Evolutionary conservation across 1,140 invertebrate genomes (phyloP), one percentile per base, ranked within the genome.

Genomic region (Caenorhabditis remanei): DNA sequence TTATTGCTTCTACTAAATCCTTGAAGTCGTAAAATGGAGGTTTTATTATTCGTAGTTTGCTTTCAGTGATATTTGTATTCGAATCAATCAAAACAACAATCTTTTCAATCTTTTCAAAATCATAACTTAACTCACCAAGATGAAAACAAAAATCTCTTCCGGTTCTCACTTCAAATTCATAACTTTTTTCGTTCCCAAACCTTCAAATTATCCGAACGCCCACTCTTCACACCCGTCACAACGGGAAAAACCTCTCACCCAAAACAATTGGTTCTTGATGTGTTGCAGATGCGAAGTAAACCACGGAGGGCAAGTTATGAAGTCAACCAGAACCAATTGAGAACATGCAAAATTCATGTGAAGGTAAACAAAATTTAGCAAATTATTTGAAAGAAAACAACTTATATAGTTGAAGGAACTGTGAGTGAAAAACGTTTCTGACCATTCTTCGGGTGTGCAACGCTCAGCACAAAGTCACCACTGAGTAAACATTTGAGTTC

Each of bases 391-490:
- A 63, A 63, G 14, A 32, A 32, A 32, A 21, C 24, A 53, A 53
- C 50, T 53, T 53, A 14, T 53, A 53, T 53, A 53, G 32, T 32
- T 1, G 32, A 32, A 53, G 11, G 50, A 53, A 16, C 16, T 11
- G 50, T 14, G 50, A 53, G 56, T 24, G 56, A 61, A 14, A 71
- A 46, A 43, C 21, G 40, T 40, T 71, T 43, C 19, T 71, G 65
- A 71, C 65, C 65, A 71, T 71, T 71, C 65, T 71, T 71, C 65
- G 65, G 16, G 65, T 63, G 65, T 71, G 65, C 65, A 71, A 7
- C 40, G 41, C 65, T 71, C 65, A 71, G 21, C 61, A 63, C 61
- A 16, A n/a, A 63, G 21, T 19, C 21, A 11, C 41, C 46, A 41
- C 65, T 71, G 65, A 46, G 65, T n/a, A 71, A 71, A 71, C 65